Evolutionary conservation across 2,888 invertebrate species (phyloP), one percentile per base, ranked within the genome.

Genomic region (Itoplectis maculator): DNA sequence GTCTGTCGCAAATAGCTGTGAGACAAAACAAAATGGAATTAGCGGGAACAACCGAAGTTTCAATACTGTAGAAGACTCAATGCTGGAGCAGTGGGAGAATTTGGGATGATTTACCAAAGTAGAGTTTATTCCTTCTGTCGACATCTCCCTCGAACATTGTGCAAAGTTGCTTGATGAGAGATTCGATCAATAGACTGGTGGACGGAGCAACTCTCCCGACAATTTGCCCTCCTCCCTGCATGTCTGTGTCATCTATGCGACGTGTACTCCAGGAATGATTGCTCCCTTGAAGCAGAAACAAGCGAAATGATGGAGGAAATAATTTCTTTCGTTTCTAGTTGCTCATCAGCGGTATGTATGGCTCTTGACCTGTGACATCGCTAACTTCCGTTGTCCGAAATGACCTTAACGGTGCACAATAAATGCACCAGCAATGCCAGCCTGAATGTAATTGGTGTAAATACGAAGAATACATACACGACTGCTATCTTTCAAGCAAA

Each of bases 141-240:
- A 92, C 90, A 89, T 96, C 95, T 81, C 94, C 94, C 91, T 96
- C 96, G 11, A 96, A 93, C 13, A 96, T 93, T 4, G 94, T 92
- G 89, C 96, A 96, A 13, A 96, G 93, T 89, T 96, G 95, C 90
- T 96, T 95, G 54, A 96, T 94, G 0, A 96, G 93, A 1, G 96
- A 95, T 89, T 96, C 95, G 47, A 96, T 95, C 0, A 96, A 93
- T 6, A 96, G 93, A 89, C 96, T 96, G 69, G 95, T 95, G 0
- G 96, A 95, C 20, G 95, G 95, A 13, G 95, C 94, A 6, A 93
- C 89, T 74, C 91, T 88, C 45, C 88, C 86, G 15, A 88, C 81
- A n/a, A 90, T 49, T 86, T 88, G 87, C 20, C 84, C 79, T 40
- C 75, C 82, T 2, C 49, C 66, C 40, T 76, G 66, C 29, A 84